phyloP scores from a whole-genome alignment of 2,888 invertebrate genomes.

The Leptinotarsa rubiginosa region DNA sequence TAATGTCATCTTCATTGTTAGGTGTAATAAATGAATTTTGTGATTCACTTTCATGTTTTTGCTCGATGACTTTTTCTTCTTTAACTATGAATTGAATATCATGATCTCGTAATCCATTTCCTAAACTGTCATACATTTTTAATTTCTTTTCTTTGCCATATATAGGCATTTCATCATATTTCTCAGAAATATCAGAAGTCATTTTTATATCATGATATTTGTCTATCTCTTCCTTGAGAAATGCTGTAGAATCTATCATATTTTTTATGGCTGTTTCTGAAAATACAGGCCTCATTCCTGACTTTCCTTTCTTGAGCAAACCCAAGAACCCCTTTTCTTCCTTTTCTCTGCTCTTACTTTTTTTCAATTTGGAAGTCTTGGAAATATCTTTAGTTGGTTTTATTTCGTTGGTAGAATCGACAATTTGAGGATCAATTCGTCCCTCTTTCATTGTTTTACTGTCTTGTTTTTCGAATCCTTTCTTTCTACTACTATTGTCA shows the following conservation, averaged over 20 bases:
- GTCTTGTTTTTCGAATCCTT: constrained; percentile 62
- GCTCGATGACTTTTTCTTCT: constrained; percentile 8
- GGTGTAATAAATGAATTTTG: constrained; percentile 30
- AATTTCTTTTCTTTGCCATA: constrained; percentile 36
- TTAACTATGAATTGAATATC: constrained; percentile 45
- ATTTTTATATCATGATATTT: constrained; percentile 55
- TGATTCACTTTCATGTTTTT: constrained; percentile 6
- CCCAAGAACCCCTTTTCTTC: constrained; percentile 51
- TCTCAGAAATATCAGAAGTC: background rate
- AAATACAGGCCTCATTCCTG: constrained; percentile 40
- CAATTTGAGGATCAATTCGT: background rate
- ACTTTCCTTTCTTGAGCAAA: constrained; percentile 51
- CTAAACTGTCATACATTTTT: constrained; percentile 29
- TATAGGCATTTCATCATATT: background rate
- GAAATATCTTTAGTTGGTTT: constrained; percentile 25
- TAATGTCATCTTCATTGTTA: constrained; percentile 24
- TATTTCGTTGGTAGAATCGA: constrained; percentile 18
- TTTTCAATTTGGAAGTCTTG: constrained; percentile 38
- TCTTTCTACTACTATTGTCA: constrained; percentile 56
- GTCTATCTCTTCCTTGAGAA: constrained; percentile 56
- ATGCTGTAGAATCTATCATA: constrained; percentile 55
- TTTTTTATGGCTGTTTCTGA: constrained; percentile 52
- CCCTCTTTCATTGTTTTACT: constrained; percentile 59
- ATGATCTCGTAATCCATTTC: constrained; percentile 33
- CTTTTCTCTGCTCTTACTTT: constrained; percentile 44